Conservation (phyloP, 2,888 invertebrate genomes). For the Marronus borbonicus region DNA sequence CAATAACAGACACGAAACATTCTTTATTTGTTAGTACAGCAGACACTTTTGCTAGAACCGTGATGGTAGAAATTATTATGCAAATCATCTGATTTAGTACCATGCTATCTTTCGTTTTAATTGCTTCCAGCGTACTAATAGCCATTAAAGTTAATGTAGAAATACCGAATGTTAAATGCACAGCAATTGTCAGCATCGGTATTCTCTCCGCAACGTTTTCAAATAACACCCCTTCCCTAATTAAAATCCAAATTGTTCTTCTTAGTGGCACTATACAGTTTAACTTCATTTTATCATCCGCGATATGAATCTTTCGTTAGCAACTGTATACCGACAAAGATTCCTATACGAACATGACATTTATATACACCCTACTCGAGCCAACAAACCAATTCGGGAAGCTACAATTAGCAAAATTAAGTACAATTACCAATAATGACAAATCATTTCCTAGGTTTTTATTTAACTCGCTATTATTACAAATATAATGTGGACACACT, state of each 20-base stretch:
- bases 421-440: too few relatives aligned
- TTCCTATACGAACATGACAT: too few relatives aligned
- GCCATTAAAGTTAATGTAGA: background rate
- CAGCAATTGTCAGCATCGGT: background rate
- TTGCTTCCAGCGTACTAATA: background rate
- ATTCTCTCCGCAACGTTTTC: background rate
- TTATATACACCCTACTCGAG: too few relatives aligned
- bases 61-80: background rate
- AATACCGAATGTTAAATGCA: background rate
- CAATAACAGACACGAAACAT: background rate
- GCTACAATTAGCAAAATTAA: too few relatives aligned
- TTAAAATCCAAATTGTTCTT: background rate
- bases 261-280: background rate
- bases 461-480: too few relatives aligned
- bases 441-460: too few relatives aligned
- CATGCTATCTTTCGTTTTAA: background rate
- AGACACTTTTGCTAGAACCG: background rate
- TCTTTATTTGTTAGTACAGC: background rate
- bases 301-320: too few relatives aligned
- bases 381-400: too few relatives aligned
- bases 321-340: too few relatives aligned
- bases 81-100: constrained; percentile 2
- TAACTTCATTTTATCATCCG: background rate
- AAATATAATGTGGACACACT: too few relatives aligned
- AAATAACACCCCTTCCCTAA: background rate